These are phyloP conservation scores for Peromyscus californicus DNA, from an alignment of 2,113 vertebrate species.

Conservation along the genomic window DNA sequence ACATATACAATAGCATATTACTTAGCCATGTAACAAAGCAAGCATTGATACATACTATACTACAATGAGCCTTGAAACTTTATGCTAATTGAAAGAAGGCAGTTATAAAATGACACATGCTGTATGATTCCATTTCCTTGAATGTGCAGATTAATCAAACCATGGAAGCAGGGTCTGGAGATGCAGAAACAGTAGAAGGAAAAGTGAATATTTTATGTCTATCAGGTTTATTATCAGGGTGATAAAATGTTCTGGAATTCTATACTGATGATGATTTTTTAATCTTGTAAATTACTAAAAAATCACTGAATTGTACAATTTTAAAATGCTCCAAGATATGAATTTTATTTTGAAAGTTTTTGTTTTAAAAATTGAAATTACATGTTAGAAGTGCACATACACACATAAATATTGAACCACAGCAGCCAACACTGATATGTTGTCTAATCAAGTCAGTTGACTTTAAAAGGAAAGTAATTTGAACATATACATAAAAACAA, in stretches of 20 bases:
- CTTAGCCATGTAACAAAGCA: neutral
- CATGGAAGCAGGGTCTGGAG: neutral
- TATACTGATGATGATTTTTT: neutral
- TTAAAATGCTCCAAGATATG: neutral
- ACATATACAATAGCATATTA: neutral
- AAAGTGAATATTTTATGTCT: neutral
- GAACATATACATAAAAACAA: neutral
- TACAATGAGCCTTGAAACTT: neutral
- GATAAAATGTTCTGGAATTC: constrained; percentile 40
- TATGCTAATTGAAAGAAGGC: neutral
- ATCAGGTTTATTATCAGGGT: neutral
- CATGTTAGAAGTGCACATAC: neutral
- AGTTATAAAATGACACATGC: neutral
- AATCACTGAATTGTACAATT: neutral
- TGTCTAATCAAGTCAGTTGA: neutral
- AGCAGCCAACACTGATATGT: neutral
- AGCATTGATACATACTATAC: neutral
- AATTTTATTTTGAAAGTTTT: constrained; percentile 44
- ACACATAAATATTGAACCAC: neutral
- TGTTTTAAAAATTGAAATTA: neutral
- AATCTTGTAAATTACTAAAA: neutral
- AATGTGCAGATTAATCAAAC: neutral
- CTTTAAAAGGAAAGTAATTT: constrained; percentile 13
- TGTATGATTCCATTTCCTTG: neutral
- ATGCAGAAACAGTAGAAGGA: neutral